Evolutionary conservation across 2,888 invertebrate species (phyloP), one percentile per base, ranked within the genome.

Genomic region (Dugesia japonica): DNA sequence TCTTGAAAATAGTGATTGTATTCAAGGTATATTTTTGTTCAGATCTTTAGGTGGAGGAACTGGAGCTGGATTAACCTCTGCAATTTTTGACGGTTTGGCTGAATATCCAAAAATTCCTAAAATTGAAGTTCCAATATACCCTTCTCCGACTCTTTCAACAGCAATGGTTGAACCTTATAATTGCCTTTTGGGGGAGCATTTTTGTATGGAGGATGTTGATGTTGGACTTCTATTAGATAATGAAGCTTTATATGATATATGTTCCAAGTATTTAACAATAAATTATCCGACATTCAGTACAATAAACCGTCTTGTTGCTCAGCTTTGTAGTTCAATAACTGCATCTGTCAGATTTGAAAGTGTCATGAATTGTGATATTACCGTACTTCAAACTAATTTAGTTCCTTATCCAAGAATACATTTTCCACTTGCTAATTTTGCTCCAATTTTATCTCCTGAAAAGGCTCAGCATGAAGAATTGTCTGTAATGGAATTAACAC

Each of bases 251-350:
- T 75, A 75, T 42, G 42, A 28, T 56, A 42, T 75, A 31, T 42
- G 23, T 13, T 27, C 26, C 26, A 75, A 42, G 7, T 56, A 56
- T 42, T 26, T 42, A 23, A 26, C 42, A 4, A 75, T 38, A 42
- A 23, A 42, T n/a, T 27, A 23, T 26, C 91, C 91, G 0, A 89
- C 90, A 81, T 91, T 91, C 83, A 92, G 89, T 28, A 91, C 91
- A 83, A 86, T 94, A 83, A 94, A 94, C 87, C 88, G 94, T 82
- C 87, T 94, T 81, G 92, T 94, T 81, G 56, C 42, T 20, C 74
- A 76, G 23, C 15, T 42, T 17, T 33, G 33, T 23, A 76, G 76
- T 26, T 76, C 74, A 15, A 38, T 76, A 23, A 76, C 76, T 7
- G 76, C 76, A 26, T 28, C 76, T 23, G 20, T 28, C 26, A 76